Conservation (phyloP, 2,888 invertebrate species). For the Agriopis marginaria region DNA sequence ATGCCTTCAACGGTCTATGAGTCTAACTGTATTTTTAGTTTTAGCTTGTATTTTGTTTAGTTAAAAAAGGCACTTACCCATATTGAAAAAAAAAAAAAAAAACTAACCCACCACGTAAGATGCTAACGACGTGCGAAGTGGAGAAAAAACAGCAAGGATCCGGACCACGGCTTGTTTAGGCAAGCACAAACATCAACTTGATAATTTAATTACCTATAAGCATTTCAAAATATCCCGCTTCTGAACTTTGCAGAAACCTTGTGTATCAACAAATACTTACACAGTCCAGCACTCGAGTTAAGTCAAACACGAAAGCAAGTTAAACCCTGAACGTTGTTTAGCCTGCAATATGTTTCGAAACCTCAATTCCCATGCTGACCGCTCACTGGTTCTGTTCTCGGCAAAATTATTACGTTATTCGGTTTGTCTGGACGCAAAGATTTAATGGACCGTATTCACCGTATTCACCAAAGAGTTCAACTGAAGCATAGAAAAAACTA, state of each 20-base stretch:
- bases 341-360: conserved; percentile 33
- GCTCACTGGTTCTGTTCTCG: conserved; percentile 21
- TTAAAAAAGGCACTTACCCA: too few species aligned
- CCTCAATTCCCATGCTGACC: conserved; percentile 23
- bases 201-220: neutral
- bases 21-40: too few species aligned
- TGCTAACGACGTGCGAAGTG: too few species aligned
- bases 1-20: too few species aligned
- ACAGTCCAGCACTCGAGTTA: neutral
- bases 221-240: neutral
- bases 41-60: too few species aligned
- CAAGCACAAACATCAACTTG: neutral
- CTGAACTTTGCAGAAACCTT: conserved; percentile 14
- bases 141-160: too few species aligned
- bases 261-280: conserved; percentile 13
- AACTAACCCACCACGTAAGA: too few species aligned
- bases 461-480: conserved; percentile 1
- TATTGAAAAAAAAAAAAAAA: too few species aligned
- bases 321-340: conserved; percentile 27
- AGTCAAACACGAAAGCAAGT: conserved; percentile 16
- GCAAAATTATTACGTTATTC: conserved; percentile 30
- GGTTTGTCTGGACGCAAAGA: conserved; percentile 17
- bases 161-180: too few species aligned
- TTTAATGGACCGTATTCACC: conserved; percentile 8
- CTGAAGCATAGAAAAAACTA: too few species aligned